These are phyloP conservation scores for Andrena fulva DNA, from an alignment of 2,888 invertebrate species.

Conservation along the genomic window DNA sequence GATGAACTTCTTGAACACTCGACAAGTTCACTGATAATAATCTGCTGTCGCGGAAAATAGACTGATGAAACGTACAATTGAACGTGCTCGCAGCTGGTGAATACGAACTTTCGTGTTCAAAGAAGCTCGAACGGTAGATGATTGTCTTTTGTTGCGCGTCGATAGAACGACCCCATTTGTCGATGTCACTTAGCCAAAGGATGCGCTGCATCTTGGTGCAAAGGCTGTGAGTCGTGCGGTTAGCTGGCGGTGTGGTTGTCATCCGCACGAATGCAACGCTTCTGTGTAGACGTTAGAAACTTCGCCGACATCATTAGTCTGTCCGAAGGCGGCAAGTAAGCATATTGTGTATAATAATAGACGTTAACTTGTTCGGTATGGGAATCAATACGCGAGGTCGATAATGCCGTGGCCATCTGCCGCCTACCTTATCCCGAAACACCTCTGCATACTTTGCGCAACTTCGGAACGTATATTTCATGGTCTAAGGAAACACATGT, in stretches of 20 bases:
- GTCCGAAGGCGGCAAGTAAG: slow-evolving; percentile 58
- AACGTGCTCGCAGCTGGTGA: not conserved
- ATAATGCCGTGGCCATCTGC: slow-evolving; percentile 80
- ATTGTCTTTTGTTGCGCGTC: not conserved
- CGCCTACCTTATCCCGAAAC: slow-evolving; percentile 67
- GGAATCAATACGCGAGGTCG: slow-evolving; percentile 78
- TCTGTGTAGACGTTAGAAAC: slow-evolving; percentile 70
- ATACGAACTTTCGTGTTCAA: not conserved
- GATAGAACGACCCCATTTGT: slow-evolving; percentile 19
- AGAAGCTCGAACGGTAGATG: not conserved
- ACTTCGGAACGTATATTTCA: slow-evolving; percentile 50
- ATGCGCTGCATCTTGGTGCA: slow-evolving; percentile 4
- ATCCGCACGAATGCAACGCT: slow-evolving; percentile 66
- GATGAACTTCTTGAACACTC: no score
- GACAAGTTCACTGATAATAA: no score
- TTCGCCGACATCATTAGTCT: slow-evolving; percentile 76
- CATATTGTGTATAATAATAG: slow-evolving; percentile 77
- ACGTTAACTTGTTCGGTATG: slow-evolving; percentile 81
- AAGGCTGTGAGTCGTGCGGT: slow-evolving; percentile 30
- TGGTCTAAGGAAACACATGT: slow-evolving; percentile 18
- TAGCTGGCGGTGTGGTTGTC: slow-evolving; percentile 59
- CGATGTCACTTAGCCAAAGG: slow-evolving; percentile 22
- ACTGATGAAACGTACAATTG: not conserved
- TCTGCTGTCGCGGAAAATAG: not conserved
- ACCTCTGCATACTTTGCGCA: slow-evolving; percentile 50